These are phyloP conservation scores for Belgica antarctica DNA, from an alignment of 2,888 invertebrate genomes.

Conservation along the genomic window DNA sequence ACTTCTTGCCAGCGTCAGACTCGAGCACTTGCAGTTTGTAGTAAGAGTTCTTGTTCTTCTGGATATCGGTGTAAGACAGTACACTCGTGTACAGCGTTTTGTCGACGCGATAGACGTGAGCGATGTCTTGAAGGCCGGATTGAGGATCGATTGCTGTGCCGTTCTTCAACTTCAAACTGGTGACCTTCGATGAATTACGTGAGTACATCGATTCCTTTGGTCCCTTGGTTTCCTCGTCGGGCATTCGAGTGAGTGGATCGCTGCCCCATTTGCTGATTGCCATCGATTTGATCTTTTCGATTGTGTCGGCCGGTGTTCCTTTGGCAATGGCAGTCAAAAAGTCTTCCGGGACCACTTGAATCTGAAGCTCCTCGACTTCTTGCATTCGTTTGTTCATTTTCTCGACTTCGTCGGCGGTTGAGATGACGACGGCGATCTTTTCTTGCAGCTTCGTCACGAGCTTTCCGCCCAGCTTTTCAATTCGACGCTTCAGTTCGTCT, in stretches of 20 bases:
- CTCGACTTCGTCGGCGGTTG: conserved; percentile 66
- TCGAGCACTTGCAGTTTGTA: conserved; percentile 92
- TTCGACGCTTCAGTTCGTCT: conserved; percentile 65
- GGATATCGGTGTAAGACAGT: conserved; percentile 81
- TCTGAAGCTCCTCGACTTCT: conserved; percentile 64
- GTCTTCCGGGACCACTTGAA: conserved; percentile 78
- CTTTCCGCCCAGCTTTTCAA: conserved; percentile 74
- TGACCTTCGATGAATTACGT: conserved; percentile 52
- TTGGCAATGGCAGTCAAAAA: conserved; percentile 69
- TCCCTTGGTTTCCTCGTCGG: conserved; percentile 58
- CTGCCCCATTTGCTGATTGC: conserved; percentile 78
- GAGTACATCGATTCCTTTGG: conserved; percentile 49
- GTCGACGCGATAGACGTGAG: conserved; percentile 72
- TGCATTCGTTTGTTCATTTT: conserved; percentile 65
- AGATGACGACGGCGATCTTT: conserved; percentile 72
- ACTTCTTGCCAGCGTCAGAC: conserved; percentile 64
- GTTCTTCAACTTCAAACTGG: conserved; percentile 69
- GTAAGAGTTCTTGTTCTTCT: conserved; percentile 84
- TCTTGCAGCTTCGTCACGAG: conserved; percentile 64
- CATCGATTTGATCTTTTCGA: conserved; percentile 42
- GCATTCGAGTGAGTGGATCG: conserved; percentile 60
- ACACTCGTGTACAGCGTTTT: conserved; percentile 53
- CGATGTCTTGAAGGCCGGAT: conserved; percentile 70
- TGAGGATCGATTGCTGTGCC: conserved; percentile 93
- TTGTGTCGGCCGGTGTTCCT: conserved; percentile 50